Percentiles rank a stretch among this genome's conserved stretches.
These are phyloP conservation scores for Timema cristinae DNA, from an alignment of 2,888 invertebrate genomes.

Conservation along the genomic window DNA sequence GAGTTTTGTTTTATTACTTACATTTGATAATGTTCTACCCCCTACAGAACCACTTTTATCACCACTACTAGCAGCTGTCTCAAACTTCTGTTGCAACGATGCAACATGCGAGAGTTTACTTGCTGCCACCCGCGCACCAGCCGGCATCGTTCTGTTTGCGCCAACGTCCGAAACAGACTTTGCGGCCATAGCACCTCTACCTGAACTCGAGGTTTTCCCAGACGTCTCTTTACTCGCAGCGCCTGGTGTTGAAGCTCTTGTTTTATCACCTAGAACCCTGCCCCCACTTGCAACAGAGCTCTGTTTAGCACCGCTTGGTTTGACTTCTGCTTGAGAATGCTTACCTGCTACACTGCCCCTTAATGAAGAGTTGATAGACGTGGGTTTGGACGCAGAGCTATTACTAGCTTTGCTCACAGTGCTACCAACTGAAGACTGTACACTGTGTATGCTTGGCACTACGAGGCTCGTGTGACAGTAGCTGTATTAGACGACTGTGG, in stretches of 20 bases:
- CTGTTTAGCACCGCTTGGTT: slow-evolving; percentile 16
- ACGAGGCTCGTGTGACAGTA: too few species aligned
- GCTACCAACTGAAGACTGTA: neutral
- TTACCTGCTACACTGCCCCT: slow-evolving; percentile 15
- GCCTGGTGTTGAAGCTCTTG: neutral
- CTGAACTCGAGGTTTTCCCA: slow-evolving; percentile 9
- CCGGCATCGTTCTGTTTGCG: slow-evolving; percentile 39
- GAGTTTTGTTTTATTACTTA: neutral
- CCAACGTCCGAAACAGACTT: slow-evolving; percentile 29
- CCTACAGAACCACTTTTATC: slow-evolving; percentile 15
- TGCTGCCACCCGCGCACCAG: slow-evolving; percentile 50
- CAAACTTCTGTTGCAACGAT: slow-evolving; percentile 74
- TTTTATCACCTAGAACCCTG: slow-evolving; percentile 11
- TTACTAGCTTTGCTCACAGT: neutral
- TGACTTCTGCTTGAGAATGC: slow-evolving; percentile 22
- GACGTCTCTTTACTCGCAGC: neutral
- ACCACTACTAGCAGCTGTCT: slow-evolving; percentile 45
- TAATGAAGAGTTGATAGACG: slow-evolving; percentile 22
- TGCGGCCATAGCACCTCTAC: slow-evolving; percentile 14
- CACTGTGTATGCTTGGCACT: too few species aligned
- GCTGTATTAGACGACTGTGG: neutral
- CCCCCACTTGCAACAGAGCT: neutral
- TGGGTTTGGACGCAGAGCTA: neutral
- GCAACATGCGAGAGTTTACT: slow-evolving; percentile 66
- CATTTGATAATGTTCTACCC: slow-evolving; percentile 12